Conservation (phyloP, 2,113 vertebrate species). For the Hippocampus comes region DNA sequence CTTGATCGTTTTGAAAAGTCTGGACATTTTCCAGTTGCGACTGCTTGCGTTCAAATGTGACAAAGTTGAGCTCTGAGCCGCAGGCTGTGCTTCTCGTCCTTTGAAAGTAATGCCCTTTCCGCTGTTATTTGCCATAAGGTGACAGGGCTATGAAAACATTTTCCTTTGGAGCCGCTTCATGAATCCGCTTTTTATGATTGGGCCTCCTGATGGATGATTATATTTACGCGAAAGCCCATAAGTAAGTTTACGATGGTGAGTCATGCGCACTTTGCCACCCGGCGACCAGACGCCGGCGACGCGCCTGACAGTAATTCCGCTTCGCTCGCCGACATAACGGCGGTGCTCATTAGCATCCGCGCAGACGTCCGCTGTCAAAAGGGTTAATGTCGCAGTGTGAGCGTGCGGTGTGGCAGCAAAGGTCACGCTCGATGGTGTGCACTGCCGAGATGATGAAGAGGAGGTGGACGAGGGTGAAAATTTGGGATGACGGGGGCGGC, state of each 20-base stretch:
- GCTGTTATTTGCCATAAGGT: neutral
- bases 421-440: constrained; percentile 54
- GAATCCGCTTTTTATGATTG: neutral
- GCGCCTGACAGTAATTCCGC: constrained; percentile 35
- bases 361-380: constrained; percentile 50
- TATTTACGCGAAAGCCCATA: constrained; percentile 15
- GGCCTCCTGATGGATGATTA: constrained; percentile 5
- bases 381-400: constrained; percentile 58
- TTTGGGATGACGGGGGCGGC: constrained; percentile 30
- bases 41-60: neutral
- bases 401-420: constrained; percentile 45
- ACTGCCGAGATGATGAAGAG: constrained; percentile 31
- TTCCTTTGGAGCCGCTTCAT: neutral
- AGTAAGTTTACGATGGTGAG: constrained; percentile 17
- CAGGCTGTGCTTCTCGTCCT: neutral
- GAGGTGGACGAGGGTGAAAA: constrained; percentile 40
- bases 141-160: constrained; percentile 7
- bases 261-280: constrained; percentile 35
- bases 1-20: neutral
- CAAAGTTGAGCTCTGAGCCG: neutral
- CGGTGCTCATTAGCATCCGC: constrained; percentile 60
- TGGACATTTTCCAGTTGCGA: neutral
- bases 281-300: constrained; percentile 13
- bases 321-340: constrained; percentile 48
- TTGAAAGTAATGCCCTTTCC: neutral